Evolutionary conservation across 1,140 invertebrate species (phyloP), one percentile per base, ranked within the genome.

Genomic region (Pollicipes pollicipes): DNA sequence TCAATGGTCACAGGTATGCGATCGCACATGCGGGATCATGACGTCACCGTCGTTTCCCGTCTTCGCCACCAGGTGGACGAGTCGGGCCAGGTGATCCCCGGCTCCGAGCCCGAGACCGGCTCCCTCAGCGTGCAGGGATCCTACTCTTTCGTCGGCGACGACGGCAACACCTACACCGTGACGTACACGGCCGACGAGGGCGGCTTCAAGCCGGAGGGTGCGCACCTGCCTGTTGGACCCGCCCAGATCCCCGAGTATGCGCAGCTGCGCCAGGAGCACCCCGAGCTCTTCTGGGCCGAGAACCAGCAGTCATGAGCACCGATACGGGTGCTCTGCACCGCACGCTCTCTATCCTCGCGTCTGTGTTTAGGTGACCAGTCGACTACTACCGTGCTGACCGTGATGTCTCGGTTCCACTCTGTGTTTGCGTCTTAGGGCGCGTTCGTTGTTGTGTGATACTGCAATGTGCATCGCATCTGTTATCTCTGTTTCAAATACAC

Each of bases 191-290:
- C 84, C 31, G 83, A 84, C 76, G 80, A 80, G 68, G 82, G 82
- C 75, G 89, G 88, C 24, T 91, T 90, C 80, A 85, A 85, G 72
- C 87, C 88, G 0, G 79, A 84, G 70, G 88, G 88, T 30, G 84
- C 84, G 31, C 88, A 90, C 77, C 79, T 90, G 29, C 89, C 90
- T 63, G 89, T 68, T 17, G 69, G 88, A 45, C 86, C 87, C 26
- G 87, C 89, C 0, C 86, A 86, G 24, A 84, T 88, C 45, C 88
- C 89, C 27, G 79, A 78, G 37, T 80, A 78, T 4, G 85, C 3
- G 3, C 10, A 66, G 64, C 64, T 28, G 3, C n/a, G 64, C 1
- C 3, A 66, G 27, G 26, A 66, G 28, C 27, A 66, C 64, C 64
- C 64, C 24, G n/a, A 66, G 64, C 64, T 66, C 24, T 66, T 28